These are phyloP conservation scores for Nothocercus nigrocapillus DNA, from an alignment of 2,113 vertebrate species.

Conservation along the genomic window DNA sequence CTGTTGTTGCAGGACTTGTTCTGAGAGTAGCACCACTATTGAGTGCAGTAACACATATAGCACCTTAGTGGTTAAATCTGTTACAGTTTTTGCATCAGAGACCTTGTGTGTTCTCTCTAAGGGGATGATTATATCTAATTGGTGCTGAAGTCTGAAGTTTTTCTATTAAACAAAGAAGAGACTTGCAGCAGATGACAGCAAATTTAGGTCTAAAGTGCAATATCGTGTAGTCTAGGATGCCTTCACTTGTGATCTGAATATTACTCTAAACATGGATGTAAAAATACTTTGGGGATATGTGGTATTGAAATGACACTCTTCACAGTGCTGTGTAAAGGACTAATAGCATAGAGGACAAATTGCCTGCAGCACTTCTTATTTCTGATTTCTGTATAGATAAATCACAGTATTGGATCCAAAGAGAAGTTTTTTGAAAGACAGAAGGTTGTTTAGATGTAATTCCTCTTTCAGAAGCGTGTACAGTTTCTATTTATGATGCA, in stretches of 20 bases:
- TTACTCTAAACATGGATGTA: not conserved
- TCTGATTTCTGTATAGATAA: fast-evolving
- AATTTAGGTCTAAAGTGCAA: not conserved
- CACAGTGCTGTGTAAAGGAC: not conserved
- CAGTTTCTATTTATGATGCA: not conserved
- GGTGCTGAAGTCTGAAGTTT: not conserved
- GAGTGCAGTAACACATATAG: not conserved
- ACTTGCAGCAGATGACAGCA: not conserved
- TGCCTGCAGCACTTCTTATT: not conserved
- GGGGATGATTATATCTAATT: not conserved
- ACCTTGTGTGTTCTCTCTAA: not conserved
- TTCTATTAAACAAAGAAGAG: not conserved
- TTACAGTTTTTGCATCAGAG: not conserved
- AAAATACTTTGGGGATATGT: not conserved
- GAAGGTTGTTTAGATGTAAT: not conserved
- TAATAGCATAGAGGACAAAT: not conserved
- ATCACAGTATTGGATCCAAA: not conserved
- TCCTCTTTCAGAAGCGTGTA: not conserved
- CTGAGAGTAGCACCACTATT: not conserved
- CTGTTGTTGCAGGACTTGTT: not conserved
- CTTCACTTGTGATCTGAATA: not conserved
- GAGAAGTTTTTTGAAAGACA: not conserved
- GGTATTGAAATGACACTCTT: not conserved
- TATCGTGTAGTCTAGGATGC: not conserved
- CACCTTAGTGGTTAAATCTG: not conserved